These are phyloP conservation scores for Gryllus longicercus DNA, from an alignment of 2,888 invertebrate genomes.

Conservation along the genomic window DNA sequence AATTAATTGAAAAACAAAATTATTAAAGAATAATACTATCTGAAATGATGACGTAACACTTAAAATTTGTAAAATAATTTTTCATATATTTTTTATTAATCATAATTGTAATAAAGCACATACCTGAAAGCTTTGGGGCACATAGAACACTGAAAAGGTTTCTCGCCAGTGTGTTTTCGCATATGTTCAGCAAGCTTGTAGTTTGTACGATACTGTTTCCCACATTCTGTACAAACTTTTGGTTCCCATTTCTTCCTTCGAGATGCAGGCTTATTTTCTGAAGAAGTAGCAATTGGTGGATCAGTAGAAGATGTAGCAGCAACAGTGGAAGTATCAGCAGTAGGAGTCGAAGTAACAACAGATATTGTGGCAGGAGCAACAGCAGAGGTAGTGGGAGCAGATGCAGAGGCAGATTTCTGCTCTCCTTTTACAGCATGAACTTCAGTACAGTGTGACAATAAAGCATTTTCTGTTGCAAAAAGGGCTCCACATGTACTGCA, in stretches of 20 bases:
- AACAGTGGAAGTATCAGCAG: neutral
- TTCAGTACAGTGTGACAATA: conserved; percentile 46
- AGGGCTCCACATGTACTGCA: conserved; percentile 48
- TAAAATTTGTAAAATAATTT: too few species aligned
- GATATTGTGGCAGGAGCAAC: conserved; percentile 24
- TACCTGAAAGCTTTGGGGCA: conserved; percentile 56
- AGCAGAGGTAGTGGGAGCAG: neutral
- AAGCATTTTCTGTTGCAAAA: conserved; percentile 50
- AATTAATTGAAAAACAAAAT: too few species aligned
- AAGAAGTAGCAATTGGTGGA: conserved; percentile 39
- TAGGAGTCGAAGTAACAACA: neutral
- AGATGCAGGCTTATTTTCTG: conserved; percentile 24
- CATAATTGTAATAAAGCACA: neutral
- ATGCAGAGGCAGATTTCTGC: neutral
- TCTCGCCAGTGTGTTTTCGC: conserved; percentile 58
- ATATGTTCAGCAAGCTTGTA: conserved; percentile 54
- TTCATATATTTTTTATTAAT: too few species aligned
- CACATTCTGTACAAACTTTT: conserved; percentile 55
- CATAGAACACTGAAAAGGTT: conserved; percentile 55
- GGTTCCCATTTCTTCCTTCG: conserved; percentile 46
- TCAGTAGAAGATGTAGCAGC: conserved; percentile 21
- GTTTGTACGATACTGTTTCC: conserved; percentile 56
- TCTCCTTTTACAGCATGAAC: conserved; percentile 39
- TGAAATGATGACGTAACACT: too few species aligned
- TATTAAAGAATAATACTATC: too few species aligned